phyloP scores from a whole-genome alignment of 2,888 invertebrate genomes.

The Dicycla oo region DNA sequence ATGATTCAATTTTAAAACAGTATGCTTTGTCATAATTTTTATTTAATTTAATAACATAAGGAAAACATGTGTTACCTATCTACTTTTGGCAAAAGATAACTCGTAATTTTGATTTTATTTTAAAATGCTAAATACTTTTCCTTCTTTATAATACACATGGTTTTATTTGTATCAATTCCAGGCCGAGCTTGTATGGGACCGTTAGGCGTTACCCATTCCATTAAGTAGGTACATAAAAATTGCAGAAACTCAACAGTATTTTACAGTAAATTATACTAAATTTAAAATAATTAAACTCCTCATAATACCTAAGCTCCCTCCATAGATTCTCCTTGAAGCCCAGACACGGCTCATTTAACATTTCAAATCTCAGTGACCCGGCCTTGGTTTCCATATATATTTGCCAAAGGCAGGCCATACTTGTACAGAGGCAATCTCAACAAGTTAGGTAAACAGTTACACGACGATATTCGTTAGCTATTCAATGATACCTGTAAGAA shows the following conservation, averaged over 20 bases:
- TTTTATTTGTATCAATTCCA: neutral
- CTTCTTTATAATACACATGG: neutral
- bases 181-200: neutral
- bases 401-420: constrained; percentile 50
- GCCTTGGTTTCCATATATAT: constrained; percentile 58
- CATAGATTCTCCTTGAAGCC: constrained; percentile 15
- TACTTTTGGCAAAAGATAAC: neutral
- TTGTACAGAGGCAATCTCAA: constrained; percentile 48
- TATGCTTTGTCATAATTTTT: neutral
- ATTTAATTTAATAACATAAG: neutral
- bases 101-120: neutral
- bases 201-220: neutral
- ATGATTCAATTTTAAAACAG: no score
- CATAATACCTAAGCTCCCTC: neutral
- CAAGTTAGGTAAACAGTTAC: constrained; percentile 56
- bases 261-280: neutral
- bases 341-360: constrained; percentile 45
- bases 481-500: constrained; percentile 53
- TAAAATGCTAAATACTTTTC: neutral
- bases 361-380: constrained; percentile 55
- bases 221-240: no score
- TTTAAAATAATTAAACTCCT: constrained; percentile 1
- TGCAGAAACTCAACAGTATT: neutral
- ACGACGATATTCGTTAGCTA: constrained; percentile 41
- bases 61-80: neutral